A percentile compares a stretch with the other conserved stretches of the same genome.
These are phyloP conservation scores for Phasia obesa DNA, from an alignment of 2,888 invertebrate genomes.

Conservation along the genomic window DNA sequence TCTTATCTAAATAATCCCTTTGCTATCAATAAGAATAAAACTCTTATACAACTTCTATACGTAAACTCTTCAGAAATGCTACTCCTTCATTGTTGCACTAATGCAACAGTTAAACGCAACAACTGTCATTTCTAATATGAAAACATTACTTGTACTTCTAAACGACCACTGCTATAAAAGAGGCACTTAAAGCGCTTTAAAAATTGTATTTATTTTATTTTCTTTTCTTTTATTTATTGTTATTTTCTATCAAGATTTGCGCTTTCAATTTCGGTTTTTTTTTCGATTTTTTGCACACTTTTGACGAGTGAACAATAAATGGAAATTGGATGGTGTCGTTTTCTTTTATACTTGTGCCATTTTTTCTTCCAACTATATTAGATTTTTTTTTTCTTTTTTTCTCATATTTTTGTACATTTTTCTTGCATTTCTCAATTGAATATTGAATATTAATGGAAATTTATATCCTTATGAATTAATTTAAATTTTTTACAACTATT, in stretches of 20 bases:
- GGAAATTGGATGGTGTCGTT: conserved; percentile 38
- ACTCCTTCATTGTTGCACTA: background rate
- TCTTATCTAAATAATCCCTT: no score
- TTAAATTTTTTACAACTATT: no score
- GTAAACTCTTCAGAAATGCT: background rate
- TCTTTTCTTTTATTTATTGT: background rate
- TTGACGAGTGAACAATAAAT: conserved; percentile 40
- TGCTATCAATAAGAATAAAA: no score
- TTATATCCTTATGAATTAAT: no score
- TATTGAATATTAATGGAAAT: no score
- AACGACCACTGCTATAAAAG: background rate
- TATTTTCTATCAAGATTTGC: no score
- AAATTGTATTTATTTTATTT: background rate
- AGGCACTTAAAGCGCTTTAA: conserved; percentile 9
- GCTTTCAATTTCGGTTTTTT: background rate
- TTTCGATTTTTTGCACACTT: background rate
- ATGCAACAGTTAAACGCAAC: conserved; percentile 47
- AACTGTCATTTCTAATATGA: conserved; percentile 1
- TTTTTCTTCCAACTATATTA: conserved; percentile 9
- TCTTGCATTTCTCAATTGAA: no score
- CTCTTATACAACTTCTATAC: no score
- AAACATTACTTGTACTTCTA: background rate
- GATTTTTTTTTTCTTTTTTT: background rate
- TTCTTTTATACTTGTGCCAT: conserved; percentile 18
- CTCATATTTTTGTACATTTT: conserved; percentile 6